Base-by-base conservation (phyloP, 2,113 vertebrate species). In the Arizona elegans region DNA sequence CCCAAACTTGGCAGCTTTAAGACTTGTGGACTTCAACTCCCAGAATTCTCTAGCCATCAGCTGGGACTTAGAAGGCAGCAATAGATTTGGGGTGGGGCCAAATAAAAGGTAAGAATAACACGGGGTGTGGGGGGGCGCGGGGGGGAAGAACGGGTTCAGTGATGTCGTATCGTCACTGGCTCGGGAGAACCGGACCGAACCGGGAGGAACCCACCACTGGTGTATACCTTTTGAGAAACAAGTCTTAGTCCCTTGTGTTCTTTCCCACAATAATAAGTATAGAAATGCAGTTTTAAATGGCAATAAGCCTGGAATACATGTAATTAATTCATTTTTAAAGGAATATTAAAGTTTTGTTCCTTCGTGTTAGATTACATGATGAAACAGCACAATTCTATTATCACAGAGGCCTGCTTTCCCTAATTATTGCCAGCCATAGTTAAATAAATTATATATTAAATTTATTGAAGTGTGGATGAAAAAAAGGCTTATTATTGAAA, bases 341-440 rank as follows among this genome's bases (percentile, higher is more conserved):
- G 43, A 10, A 53, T 0, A 19, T 47, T n/a, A 91, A 85, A 24
- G 55, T 88, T 89, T 52, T 65, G 54, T 24, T 75, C 8, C 21
- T 93, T n/a, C 52, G 90, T 81, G 87, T 93, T 93, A 55, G 62
- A n/a, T 21, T 62, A 15, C 19, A 75, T 33, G 38, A 88, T 93
- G 11, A 9, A 55, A 88, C 86, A 33, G 89, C 93, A 87, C 33
- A 19, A 55, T 13, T 3, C 10, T 47, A 54, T 75, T 50, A 17
- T 93, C 89, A 94, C 52, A 50, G 29, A 93, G 92, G 29, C 9
- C 15, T 29, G 90, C n/a, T 55, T 91, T 81, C 52, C 29, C 3
- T n/a, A 21, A 70, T 21, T 58, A 52, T 62, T 52, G 26, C 29
- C 29, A 38, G 33, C 70, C 70, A 81, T 81, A 81, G 70, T 81